Base-by-base conservation (phyloP, 2,797 vertebrate genomes). In the Micrastur ruficollis region DNA sequence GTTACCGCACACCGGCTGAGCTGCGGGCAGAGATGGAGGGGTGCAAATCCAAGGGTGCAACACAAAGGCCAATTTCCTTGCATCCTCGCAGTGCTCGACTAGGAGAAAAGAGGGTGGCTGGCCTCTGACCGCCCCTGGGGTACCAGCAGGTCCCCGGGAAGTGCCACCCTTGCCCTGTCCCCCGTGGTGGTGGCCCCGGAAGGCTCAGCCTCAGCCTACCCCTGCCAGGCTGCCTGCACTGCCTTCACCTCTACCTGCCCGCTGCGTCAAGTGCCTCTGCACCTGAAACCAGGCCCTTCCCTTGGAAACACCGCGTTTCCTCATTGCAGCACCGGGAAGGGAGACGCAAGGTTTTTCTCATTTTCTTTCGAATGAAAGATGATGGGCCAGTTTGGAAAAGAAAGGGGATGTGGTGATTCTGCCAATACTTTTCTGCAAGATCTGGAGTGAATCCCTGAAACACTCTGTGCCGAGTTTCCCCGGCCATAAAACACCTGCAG, bases 121-220 rank as follows among this genome's bases (percentile, higher is more conserved):
- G 70, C 18, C 4, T 5, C 2, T 47, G 53, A 14, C 7, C 63
- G 63, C 32, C 62, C 34, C 27, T 26, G 53, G 36, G 67, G 8
- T 70, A 16, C 23, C 9, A 2, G 15, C 22, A 46, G 44, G 20
- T 47, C 27, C 11, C 25, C 6, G 2, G 31, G 32, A n/a, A 63
- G 26, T 21, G 81, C 53, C n/a, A 42, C 2, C 5, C 2, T 1
- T 44, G 16, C 10, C 42, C 46, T 22, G 8, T 42, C 10, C 34
- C 22, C 55, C 2, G 1, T 2, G 9, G 31, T 0, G 0, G 2
- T 40, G 22, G 44, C 27, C 25, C 7, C 7, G 3, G 47, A 27
- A 61, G 55, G 11, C 42, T 87, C 19, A 14, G 32, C 32, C 23
- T 52, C 34, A 55, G 32, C n/a, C 46, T 25, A 2, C 19, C 11